A percentile compares a stretch with the other conserved stretches of the same genome.
Conservation (phyloP, 2,888 invertebrate species). For the Ypsolopha sequella region DNA sequence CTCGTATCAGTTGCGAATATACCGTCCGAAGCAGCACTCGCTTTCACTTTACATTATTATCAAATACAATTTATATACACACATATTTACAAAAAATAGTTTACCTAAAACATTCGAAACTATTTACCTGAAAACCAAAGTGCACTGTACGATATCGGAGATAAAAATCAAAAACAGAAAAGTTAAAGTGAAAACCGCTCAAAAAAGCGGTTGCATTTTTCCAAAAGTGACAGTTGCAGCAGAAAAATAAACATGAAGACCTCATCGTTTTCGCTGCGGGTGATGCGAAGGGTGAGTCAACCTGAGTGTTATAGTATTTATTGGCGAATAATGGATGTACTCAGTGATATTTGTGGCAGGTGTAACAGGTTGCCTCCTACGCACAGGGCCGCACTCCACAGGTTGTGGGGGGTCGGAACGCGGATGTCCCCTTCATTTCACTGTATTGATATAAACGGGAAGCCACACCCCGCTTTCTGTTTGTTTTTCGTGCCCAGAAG, state of each 20-base stretch:
- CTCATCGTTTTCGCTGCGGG: conserved; percentile 81
- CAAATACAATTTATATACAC: conserved; percentile 1
- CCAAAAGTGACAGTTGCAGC: background rate
- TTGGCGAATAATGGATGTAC: background rate
- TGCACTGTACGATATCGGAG: background rate
- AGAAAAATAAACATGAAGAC: conserved; percentile 77
- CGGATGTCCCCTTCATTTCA: background rate
- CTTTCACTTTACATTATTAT: conserved; percentile 11
- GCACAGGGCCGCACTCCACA: conserved; percentile 29
- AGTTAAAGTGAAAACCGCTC: background rate
- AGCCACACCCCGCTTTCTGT: too few relatives aligned
- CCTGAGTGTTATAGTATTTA: background rate
- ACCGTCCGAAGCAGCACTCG: conserved; percentile 57
- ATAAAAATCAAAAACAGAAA: background rate
- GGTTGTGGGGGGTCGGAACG: conserved; percentile 27
- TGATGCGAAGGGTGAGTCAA: conserved; percentile 82
- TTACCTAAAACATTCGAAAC: background rate
- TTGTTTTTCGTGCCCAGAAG: too few relatives aligned
- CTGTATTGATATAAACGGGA: background rate
- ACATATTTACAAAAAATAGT: background rate
- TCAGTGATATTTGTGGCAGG: conserved; percentile 3
- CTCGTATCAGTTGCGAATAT: conserved; percentile 59
- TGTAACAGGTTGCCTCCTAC: conserved; percentile 35
- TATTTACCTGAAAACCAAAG: background rate
- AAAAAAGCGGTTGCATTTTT: background rate